Evolutionary conservation across 1,140 invertebrate species (phyloP).

Genomic region (Macrocentrus cingulum): DNA sequence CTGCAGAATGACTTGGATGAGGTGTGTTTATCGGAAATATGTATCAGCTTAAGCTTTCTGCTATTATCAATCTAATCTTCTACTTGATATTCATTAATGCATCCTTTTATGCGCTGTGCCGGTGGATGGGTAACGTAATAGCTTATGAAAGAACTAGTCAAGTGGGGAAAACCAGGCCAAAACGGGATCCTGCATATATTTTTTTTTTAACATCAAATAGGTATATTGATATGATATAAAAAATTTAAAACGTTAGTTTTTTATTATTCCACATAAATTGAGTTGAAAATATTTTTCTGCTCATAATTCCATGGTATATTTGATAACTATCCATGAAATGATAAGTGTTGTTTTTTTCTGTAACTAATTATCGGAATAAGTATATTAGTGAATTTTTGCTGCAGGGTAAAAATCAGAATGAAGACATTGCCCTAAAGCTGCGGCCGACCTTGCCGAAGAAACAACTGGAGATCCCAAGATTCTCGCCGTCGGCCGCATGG

Average conservation of each 20-base stretch:
- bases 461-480: constrained; percentile 71
- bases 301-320: no score
- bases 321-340: background rate
- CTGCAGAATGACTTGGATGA: constrained; percentile 33
- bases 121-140: background rate
- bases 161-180: no score
- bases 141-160: no score
- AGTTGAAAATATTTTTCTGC: no score
- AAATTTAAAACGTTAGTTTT: no score
- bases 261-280: no score
- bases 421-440: constrained; percentile 70
- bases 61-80: background rate
- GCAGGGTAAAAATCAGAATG: constrained; percentile 34
- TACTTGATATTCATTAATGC: background rate
- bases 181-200: no score
- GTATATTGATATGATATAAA: no score
- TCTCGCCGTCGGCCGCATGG: constrained; percentile 83
- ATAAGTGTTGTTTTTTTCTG: no score
- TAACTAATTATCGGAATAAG: no score
- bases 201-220: no score
- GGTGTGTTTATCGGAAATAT: constrained; percentile 24
- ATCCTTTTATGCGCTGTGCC: background rate
- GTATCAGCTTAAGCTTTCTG: background rate
- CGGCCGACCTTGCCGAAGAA: constrained; percentile 78
- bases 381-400: background rate